Conservation (phyloP, 2,888 invertebrate species). For the Torymus auratus region DNA sequence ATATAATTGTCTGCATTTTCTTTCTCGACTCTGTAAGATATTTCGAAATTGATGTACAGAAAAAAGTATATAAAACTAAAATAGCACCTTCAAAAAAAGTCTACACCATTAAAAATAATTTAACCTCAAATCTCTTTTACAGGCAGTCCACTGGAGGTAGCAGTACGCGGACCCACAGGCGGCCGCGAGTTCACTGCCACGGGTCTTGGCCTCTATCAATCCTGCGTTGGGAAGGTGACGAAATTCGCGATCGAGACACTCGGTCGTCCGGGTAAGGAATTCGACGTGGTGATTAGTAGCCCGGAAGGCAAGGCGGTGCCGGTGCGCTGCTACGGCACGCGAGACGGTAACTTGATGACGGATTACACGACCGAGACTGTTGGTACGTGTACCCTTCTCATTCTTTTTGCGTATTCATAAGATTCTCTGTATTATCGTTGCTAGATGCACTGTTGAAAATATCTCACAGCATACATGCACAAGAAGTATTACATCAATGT, state of each 20-base stretch:
- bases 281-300: slow-evolving; percentile 93
- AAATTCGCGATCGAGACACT: slow-evolving; percentile 93
- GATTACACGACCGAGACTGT: slow-evolving; percentile 92
- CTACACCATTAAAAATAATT: too few relatives aligned
- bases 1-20: too few relatives aligned
- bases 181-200: slow-evolving; percentile 87
- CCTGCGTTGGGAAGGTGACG: slow-evolving; percentile 88
- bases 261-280: slow-evolving; percentile 90
- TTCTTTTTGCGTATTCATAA: too few relatives aligned
- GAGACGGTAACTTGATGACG: slow-evolving; percentile 95
- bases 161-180: slow-evolving; percentile 81
- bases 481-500: too few relatives aligned
- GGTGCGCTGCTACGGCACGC: slow-evolving; percentile 95
- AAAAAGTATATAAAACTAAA: too few relatives aligned
- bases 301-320: slow-evolving; percentile 89
- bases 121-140: too few relatives aligned
- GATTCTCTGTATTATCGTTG: too few relatives aligned
- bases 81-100: too few relatives aligned
- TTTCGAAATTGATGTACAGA: too few relatives aligned
- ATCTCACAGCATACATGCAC: too few relatives aligned
- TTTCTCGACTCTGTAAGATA: too few relatives aligned
- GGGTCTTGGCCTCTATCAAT: slow-evolving; percentile 90
- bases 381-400: slow-evolving; percentile 74
- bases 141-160: slow-evolving; percentile 80
- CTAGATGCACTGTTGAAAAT: too few relatives aligned